phyloP scores from a whole-genome alignment of 2,113 vertebrate species.

The Sitta europaea region DNA sequence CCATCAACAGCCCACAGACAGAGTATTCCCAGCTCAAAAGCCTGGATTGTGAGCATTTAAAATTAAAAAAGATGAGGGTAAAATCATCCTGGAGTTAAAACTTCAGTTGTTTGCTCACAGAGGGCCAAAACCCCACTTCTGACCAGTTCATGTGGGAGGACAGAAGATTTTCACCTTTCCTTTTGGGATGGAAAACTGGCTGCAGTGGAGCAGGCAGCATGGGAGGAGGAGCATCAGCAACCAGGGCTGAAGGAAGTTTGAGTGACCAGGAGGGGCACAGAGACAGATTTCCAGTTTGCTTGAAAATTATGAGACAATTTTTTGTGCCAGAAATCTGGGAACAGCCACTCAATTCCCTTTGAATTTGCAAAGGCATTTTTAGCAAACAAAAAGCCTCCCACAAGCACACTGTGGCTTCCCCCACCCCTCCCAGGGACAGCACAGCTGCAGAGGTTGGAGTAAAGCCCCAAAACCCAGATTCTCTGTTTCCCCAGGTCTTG shows the following conservation, averaged over 20 bases:
- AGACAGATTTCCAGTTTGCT: not conserved
- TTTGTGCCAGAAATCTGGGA: not conserved
- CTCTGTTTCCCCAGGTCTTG: not conserved
- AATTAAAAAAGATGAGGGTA: too few relatives aligned
- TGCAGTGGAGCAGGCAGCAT: not conserved
- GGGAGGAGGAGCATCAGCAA: not conserved
- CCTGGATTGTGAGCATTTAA: not conserved
- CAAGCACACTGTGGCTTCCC: not conserved
- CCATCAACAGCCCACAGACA: fast-evolving
- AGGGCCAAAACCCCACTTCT: not conserved
- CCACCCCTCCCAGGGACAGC: not conserved
- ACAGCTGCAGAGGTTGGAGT: not conserved
- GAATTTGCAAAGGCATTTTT: not conserved
- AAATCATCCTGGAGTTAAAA: not conserved
- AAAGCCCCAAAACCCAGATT: not conserved
- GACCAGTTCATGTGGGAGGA: fast-evolving
- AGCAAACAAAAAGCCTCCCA: not conserved
- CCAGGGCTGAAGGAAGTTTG: fast-evolving
- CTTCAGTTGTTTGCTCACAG: not conserved
- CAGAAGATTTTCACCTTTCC: not conserved
- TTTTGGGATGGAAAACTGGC: not conserved
- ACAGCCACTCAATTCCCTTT: not conserved
- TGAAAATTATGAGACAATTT: not conserved
- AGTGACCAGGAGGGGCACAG: not conserved
- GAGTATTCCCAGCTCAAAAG: not conserved